These are phyloP conservation scores for Pelecanus crispus DNA, from an alignment of 2,113 vertebrate genomes.

Conservation along the genomic window DNA sequence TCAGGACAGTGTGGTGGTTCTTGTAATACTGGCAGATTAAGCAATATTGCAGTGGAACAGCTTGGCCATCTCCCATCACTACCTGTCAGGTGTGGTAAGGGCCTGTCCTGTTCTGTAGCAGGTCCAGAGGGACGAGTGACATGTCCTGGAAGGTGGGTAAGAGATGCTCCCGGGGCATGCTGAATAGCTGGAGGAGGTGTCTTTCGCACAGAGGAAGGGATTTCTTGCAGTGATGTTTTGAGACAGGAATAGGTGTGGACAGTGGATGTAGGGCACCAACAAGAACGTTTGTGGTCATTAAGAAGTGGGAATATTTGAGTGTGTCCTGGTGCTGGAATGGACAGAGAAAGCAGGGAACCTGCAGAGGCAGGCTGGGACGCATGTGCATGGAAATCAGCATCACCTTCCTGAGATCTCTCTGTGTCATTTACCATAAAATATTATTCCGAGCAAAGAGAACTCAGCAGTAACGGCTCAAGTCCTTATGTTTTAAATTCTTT, in stretches of 20 bases:
- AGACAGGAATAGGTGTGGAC: not conserved
- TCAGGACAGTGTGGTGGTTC: not conserved
- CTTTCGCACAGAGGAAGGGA: not conserved
- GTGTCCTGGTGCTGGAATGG: fast-evolving
- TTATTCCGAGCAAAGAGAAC: not conserved
- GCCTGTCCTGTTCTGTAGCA: not conserved
- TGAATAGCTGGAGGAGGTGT: not conserved
- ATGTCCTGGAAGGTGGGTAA: not conserved
- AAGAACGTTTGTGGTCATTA: not conserved
- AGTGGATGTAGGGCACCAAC: not conserved
- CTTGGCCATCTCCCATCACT: not conserved
- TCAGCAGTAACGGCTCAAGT: not conserved
- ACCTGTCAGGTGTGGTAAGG: not conserved
- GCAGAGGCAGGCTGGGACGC: not conserved
- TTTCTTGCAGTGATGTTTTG: not conserved
- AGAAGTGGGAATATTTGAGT: not conserved
- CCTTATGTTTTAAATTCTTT: not conserved
- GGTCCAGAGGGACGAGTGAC: not conserved
- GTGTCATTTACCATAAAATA: fast-evolving
- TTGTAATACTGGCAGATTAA: not conserved
- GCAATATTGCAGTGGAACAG: not conserved
- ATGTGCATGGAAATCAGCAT: not conserved
- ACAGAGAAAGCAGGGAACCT: not conserved
- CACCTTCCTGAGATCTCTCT: not conserved
- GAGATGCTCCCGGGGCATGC: too few relatives aligned